Percentiles rank a stretch among this genome's conserved stretches.
Evolutionary conservation across 2,797 vertebrate genomes (phyloP).

Genomic region (Sebastes elongatus): DNA sequence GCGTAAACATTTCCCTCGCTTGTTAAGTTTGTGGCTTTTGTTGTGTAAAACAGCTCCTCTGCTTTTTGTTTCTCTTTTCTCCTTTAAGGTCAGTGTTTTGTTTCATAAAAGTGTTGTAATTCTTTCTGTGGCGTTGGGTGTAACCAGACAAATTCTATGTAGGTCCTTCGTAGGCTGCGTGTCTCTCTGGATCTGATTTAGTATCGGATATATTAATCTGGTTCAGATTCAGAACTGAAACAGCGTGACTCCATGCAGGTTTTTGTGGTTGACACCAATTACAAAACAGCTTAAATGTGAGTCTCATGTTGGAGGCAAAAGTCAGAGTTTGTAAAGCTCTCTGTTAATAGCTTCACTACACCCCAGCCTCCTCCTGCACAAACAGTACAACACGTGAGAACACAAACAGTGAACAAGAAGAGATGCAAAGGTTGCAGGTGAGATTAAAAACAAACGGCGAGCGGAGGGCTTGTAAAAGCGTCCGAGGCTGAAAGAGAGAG

Average conservation of each 20-base stretch:
- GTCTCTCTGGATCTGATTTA: not conserved
- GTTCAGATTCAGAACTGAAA: not conserved
- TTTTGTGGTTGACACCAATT: not conserved
- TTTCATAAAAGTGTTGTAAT: not conserved
- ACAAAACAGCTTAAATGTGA: not conserved
- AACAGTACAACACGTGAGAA: not conserved
- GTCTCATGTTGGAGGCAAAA: not conserved
- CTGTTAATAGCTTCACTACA: not conserved
- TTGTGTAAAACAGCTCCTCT: not conserved
- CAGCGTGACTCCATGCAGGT: not conserved
- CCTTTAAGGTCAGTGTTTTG: not conserved
- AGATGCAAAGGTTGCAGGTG: conserved; percentile 18
- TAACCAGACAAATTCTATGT: not conserved
- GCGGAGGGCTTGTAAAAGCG: conserved; percentile 4
- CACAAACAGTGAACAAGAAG: not conserved
- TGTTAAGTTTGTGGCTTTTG: not conserved
- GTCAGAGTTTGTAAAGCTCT: not conserved
- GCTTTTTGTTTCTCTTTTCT: not conserved
- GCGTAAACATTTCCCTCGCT: not conserved
- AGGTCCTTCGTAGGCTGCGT: not conserved
- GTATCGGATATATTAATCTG: not conserved
- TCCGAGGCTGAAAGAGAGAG: conserved; percentile 10
- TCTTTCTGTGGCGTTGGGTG: not conserved
- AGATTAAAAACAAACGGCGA: conserved; percentile 22
- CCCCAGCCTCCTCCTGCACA: not conserved